Evolutionary conservation across 2,113 vertebrate species (phyloP).

Genomic region (Saccopteryx leptura): DNA sequence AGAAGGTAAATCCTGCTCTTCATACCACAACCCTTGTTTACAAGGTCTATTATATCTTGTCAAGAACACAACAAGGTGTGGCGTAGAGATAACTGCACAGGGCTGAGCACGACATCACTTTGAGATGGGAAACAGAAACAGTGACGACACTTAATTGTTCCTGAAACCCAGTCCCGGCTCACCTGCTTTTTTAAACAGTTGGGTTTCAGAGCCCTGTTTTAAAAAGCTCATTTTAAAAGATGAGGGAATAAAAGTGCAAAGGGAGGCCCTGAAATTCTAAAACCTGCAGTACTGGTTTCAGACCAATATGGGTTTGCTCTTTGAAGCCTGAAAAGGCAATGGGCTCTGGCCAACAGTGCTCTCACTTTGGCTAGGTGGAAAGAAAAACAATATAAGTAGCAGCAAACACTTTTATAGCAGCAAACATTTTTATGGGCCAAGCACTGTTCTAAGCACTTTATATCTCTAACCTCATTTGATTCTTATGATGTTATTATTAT

Average conservation of each 20-base stretch:
- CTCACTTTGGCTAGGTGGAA: conserved; percentile 28
- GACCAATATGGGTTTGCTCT: conserved; percentile 81
- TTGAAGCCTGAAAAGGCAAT: conserved; percentile 81
- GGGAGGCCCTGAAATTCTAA: conserved; percentile 77
- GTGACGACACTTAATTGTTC: conserved; percentile 70
- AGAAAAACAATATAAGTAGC: neutral
- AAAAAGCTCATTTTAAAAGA: conserved; percentile 75
- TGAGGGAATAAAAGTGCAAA: conserved; percentile 67
- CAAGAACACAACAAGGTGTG: conserved; percentile 70
- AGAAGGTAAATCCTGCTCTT: conserved; percentile 68
- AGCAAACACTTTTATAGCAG: neutral
- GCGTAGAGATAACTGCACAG: conserved; percentile 66
- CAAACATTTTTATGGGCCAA: neutral
- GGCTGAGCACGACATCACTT: conserved; percentile 33
- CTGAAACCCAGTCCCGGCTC: conserved; percentile 67
- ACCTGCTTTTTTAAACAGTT: conserved; percentile 69
- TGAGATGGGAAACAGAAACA: conserved; percentile 67
- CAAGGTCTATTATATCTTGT: conserved; percentile 68
- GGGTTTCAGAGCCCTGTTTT: conserved; percentile 60
- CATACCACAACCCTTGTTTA: conserved; percentile 39
- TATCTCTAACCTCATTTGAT: neutral
- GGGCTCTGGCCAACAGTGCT: conserved; percentile 72
- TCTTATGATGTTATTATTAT: neutral
- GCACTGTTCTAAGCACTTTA: neutral
- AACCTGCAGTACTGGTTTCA: conserved; percentile 85